Conservation (phyloP, 2,113 vertebrate species). For the Ia io region DNA sequence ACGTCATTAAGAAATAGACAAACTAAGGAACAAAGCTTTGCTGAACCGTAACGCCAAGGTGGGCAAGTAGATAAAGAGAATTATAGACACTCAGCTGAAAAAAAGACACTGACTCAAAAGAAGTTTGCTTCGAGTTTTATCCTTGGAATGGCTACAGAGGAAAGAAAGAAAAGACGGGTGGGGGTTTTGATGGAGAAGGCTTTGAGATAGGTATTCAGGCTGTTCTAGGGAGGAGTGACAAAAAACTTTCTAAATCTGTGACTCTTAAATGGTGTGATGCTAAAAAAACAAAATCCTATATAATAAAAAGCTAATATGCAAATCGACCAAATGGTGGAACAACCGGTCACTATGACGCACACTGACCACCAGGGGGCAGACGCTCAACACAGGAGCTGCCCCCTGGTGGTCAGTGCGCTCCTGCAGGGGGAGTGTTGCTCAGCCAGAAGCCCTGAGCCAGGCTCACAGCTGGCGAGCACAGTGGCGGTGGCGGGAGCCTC, state of each 20-base stretch:
- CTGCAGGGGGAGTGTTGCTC: too few species aligned
- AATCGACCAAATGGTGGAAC: too few species aligned
- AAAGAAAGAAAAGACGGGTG: neutral
- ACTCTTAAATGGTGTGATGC: neutral
- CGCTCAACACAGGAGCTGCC: too few species aligned
- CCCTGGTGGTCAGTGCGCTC: too few species aligned
- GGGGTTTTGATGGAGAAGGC: neutral
- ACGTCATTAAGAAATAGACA: neutral
- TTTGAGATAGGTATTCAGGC: neutral
- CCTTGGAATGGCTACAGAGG: neutral
- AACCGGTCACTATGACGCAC: too few species aligned
- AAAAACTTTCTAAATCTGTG: neutral
- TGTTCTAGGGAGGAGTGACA: neutral
- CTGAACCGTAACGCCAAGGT: neutral
- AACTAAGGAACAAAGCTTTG: neutral
- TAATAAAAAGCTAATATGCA: too few species aligned
- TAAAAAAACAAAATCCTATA: neutral
- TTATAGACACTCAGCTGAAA: neutral
- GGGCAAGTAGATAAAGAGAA: neutral
- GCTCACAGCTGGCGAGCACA: too few species aligned
- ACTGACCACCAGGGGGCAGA: too few species aligned
- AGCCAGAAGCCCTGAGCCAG: too few species aligned
- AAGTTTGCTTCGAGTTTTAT: neutral
- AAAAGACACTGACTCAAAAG: neutral
- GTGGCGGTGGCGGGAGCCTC: too few species aligned